Base-by-base conservation (phyloP, 2,113 vertebrate genomes). In the Symphodus melops region DNA sequence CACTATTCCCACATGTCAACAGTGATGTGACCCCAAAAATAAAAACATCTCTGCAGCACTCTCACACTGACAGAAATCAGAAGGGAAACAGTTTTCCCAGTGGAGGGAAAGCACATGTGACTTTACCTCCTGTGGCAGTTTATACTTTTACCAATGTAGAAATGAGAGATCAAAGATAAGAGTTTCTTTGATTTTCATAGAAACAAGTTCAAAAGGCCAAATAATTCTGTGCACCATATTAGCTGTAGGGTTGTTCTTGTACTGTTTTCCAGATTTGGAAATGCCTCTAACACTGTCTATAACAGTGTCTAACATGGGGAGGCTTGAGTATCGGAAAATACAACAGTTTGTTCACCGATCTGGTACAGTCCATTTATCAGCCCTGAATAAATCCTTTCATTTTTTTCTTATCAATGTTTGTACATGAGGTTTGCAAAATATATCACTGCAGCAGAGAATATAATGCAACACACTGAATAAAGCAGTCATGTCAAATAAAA, bases 1-100 rank as follows among this genome's bases (percentile, higher is more conserved):
- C 14, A 55, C 51, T 56, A 52, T 69, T 79, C 12, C 58, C 36
- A 17, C 36, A 56, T 46, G 58, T 71, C 64, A 64, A 77, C 66
- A 74, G 28, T 60, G 17, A 77, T 53, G 36, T 54, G 51, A 78
- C 75, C 46, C 41, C 39, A 33, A 10, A 28, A 9, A 57, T 16
- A 48, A n/a, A 23, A 64, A 11, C 28, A 67, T 77, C 66, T 37
- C 68, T 52, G 61, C 33, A 58, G 49, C 62, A 52, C 33, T 56
- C 41, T 75, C 17, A 57, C 19, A 28, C 56, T 36, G 8, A 62
- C 21, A 58, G 49, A 60, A 61, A 62, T 80, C 60, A 69, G 13
- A 1, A 5, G 53, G 71, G 68, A 49, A 49, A 16, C 4, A 33
- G 3, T 59, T 77, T 83, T 68, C 69, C 71, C 33, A 19, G 51